Evolutionary conservation across 2,888 invertebrate species (phyloP).

Genomic region (Zootermopsis nevadensis): DNA sequence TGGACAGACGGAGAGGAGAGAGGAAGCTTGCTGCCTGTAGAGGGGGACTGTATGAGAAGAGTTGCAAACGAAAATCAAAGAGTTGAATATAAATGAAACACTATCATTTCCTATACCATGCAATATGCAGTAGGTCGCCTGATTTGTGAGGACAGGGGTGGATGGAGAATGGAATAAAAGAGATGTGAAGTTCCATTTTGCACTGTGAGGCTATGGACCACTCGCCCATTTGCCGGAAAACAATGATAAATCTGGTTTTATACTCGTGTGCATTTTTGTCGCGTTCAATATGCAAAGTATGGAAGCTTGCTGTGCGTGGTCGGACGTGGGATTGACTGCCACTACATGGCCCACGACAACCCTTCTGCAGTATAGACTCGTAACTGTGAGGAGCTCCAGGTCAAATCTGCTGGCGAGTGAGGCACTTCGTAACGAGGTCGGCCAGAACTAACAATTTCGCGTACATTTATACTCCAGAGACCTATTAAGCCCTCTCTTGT

Average conservation of each 20-base stretch:
- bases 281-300: slow-evolving; percentile 38
- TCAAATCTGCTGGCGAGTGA: no score
- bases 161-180: slow-evolving; percentile 15
- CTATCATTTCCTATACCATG: slow-evolving; percentile 37
- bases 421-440: no score
- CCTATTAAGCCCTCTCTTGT: no score
- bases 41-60: slow-evolving; percentile 19
- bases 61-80: slow-evolving; percentile 32
- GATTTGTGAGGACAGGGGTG: slow-evolving; percentile 25
- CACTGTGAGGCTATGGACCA: not conserved
- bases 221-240: slow-evolving; percentile 40
- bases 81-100: slow-evolving; percentile 35
- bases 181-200: slow-evolving; percentile 29
- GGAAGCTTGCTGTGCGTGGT: not conserved
- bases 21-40: not conserved
- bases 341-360: not conserved
- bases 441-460: no score
- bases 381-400: slow-evolving; percentile 2
- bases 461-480: no score
- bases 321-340: slow-evolving; percentile 6
- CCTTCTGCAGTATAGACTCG: not conserved
- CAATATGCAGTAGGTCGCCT: slow-evolving; percentile 37
- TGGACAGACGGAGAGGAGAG: not conserved
- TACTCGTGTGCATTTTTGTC: slow-evolving; percentile 43
- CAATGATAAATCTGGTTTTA: slow-evolving; percentile 50